phyloP scores from a whole-genome alignment of 2,888 invertebrate species.

The Acanthoscelides obtectus region DNA sequence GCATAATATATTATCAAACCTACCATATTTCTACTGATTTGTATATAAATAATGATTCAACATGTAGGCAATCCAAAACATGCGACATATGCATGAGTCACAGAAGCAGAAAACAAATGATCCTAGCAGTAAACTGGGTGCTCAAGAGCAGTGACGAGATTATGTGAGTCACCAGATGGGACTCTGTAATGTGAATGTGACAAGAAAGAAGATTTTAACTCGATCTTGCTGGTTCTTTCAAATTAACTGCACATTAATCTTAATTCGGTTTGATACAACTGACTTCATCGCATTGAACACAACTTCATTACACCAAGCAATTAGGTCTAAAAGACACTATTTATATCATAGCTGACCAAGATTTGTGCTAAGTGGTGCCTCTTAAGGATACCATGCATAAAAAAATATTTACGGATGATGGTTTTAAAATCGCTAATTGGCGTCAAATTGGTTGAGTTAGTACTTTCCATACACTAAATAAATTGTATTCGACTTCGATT shows the following conservation, averaged over 20 bases:
- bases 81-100: neutral
- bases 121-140: neutral
- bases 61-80: neutral
- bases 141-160: neutral
- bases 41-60: neutral
- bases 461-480: too few relatives aligned
- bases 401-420: too few relatives aligned
- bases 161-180: neutral
- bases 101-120: neutral
- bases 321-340: too few relatives aligned
- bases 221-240: neutral
- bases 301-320: too few relatives aligned
- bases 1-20: neutral
- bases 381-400: too few relatives aligned
- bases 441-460: too few relatives aligned
- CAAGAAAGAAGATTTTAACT: neutral
- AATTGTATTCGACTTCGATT: too few relatives aligned
- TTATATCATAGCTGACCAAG: too few relatives aligned
- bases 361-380: too few relatives aligned
- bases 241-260: neutral
- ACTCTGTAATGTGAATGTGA: neutral
- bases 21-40: neutral
- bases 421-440: too few relatives aligned
- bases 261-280: neutral
- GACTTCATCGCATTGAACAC: neutral